Percentiles rank a stretch among this genome's conserved stretches.
phyloP scores from a whole-genome alignment of 2,888 invertebrate genomes.

The Lasius platythorax region DNA sequence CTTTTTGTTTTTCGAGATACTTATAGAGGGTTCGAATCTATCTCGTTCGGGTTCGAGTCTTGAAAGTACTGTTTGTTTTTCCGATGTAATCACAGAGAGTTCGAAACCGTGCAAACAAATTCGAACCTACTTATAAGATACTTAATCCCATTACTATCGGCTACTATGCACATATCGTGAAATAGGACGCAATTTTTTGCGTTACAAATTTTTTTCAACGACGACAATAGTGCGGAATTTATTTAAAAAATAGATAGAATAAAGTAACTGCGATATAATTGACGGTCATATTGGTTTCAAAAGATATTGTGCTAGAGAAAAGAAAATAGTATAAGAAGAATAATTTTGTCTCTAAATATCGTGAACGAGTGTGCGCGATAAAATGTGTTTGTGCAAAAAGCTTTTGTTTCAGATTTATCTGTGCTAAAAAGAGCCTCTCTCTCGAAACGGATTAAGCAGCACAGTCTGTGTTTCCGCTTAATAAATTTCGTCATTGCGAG shows the following conservation, averaged over 20 bases:
- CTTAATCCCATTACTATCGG: no score
- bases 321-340: background rate
- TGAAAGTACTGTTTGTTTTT: no score
- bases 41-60: no score
- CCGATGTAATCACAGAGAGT: no score
- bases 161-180: background rate
- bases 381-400: background rate
- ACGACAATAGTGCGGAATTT: background rate
- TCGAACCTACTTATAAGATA: no score
- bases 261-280: background rate
- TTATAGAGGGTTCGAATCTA: no score
- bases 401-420: slow-evolving; percentile 18
- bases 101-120: no score
- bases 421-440: slow-evolving; percentile 1
- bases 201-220: background rate
- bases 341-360: background rate
- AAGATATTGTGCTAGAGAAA: background rate
- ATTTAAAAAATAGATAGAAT: background rate
- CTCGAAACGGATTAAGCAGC: slow-evolving; percentile 3
- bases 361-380: background rate
- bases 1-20: no score
- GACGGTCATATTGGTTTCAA: background rate
- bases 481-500: slow-evolving; percentile 39
- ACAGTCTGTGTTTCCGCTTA: slow-evolving; percentile 24
- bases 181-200: background rate